Conservation (phyloP, 2,113 vertebrate species). For the Erinaceus europaeus region DNA sequence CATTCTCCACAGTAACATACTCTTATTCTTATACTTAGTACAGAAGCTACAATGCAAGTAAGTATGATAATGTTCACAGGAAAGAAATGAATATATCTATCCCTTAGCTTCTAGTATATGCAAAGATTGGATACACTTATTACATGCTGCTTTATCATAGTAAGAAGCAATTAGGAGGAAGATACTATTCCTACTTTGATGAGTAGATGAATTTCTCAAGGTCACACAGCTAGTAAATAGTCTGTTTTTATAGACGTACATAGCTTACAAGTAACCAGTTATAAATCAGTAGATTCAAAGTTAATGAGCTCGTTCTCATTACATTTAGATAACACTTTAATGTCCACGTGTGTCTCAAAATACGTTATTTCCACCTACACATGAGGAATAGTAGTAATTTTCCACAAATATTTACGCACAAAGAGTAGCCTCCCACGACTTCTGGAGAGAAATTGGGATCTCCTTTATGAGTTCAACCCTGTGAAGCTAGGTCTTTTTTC, state of each 20-base stretch:
- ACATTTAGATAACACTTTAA: slow-evolving; percentile 21
- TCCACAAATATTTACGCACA: background rate
- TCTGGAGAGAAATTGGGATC: background rate
- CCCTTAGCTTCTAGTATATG: background rate
- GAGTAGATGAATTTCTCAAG: background rate
- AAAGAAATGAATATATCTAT: background rate
- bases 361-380: background rate
- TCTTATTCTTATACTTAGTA: background rate
- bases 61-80: background rate
- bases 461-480: background rate
- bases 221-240: background rate
- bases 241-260: background rate
- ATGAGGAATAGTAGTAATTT: background rate
- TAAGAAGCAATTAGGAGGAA: background rate
- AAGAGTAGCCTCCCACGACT: background rate
- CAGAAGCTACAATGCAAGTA: background rate
- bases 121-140: background rate
- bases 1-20: background rate
- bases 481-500: background rate
- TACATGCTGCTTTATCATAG: background rate
- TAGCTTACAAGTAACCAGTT: background rate
- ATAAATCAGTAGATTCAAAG: slow-evolving; percentile 4
- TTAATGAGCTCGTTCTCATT: slow-evolving; percentile 34
- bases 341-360: background rate
- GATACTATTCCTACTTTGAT: background rate